These are phyloP conservation scores for Schizopygopsis pylzovi DNA, from an alignment of 2,797 vertebrate genomes.

Conservation along the genomic window DNA sequence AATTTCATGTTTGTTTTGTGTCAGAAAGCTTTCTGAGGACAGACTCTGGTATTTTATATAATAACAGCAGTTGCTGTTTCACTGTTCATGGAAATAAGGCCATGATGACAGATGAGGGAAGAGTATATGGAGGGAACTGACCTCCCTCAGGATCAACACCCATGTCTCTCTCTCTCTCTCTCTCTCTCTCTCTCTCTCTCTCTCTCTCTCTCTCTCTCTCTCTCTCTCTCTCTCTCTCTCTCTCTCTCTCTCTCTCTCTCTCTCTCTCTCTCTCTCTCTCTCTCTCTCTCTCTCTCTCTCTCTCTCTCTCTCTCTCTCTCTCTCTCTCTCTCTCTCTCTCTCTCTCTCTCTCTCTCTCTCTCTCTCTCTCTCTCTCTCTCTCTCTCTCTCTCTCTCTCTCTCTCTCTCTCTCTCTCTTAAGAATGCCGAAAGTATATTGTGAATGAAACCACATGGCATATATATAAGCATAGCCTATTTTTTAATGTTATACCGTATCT, in stretches of 20 bases:
- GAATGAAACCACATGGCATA: not conserved
- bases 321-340: too few species aligned
- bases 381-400: too few species aligned
- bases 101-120: slow-evolving; percentile 56
- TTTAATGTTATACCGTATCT: not conserved
- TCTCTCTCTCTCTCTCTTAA: too few species aligned
- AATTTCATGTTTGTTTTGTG: not conserved
- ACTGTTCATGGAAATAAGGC: slow-evolving; percentile 53
- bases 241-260: not conserved
- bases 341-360: too few species aligned
- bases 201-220: too few species aligned
- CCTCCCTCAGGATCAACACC: slow-evolving; percentile 8
- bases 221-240: not conserved
- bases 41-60: slow-evolving; percentile 31
- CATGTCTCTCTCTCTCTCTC: not conserved
- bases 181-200: too few species aligned
- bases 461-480: not conserved
- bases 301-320: not conserved
- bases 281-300: not conserved
- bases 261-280: too few species aligned
- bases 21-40: slow-evolving; percentile 11
- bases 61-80: slow-evolving; percentile 21
- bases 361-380: not conserved
- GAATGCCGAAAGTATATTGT: not conserved
- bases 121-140: slow-evolving; percentile 8